These are phyloP conservation scores for Acinonyx jubatus DNA, from an alignment of 2,113 vertebrate species.

Conservation along the genomic window DNA sequence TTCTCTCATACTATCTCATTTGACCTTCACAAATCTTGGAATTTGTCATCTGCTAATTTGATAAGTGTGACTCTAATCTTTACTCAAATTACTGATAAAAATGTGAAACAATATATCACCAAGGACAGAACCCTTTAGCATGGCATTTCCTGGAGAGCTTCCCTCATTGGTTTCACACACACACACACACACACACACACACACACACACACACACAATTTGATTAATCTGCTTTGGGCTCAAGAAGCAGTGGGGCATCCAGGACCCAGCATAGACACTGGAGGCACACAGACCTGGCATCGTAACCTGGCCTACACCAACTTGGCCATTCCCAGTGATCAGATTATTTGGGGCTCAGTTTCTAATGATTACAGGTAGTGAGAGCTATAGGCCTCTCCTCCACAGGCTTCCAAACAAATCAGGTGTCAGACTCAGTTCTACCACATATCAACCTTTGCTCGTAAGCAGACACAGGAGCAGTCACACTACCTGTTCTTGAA, in stretches of 20 bases:
- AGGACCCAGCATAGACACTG: not conserved
- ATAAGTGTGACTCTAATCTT: slow-evolving; percentile 40
- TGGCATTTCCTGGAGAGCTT: not conserved
- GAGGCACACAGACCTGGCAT: not conserved
- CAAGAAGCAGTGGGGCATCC: not conserved
- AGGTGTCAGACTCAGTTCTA: not conserved
- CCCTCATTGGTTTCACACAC: too few species aligned
- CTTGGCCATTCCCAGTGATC: not conserved
- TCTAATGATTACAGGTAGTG: not conserved
- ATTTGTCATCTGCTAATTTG: slow-evolving; percentile 21
- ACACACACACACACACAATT: too few species aligned
- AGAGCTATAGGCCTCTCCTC: not conserved
- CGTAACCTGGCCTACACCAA: not conserved
- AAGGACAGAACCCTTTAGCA: not conserved
- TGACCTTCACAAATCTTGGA: slow-evolving; percentile 47
- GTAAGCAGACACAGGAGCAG: not conserved
- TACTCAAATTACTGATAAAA: slow-evolving; percentile 54
- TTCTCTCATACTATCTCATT: not conserved
- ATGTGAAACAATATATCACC: not conserved
- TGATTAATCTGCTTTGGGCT: not conserved
- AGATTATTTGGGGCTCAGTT: not conserved
- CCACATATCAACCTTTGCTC: not conserved
- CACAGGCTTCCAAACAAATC: not conserved
- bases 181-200: too few species aligned
- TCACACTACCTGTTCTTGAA: not conserved